phyloP scores from a whole-genome alignment of 2,888 invertebrate species.

The Platycheirus rosarum region DNA sequence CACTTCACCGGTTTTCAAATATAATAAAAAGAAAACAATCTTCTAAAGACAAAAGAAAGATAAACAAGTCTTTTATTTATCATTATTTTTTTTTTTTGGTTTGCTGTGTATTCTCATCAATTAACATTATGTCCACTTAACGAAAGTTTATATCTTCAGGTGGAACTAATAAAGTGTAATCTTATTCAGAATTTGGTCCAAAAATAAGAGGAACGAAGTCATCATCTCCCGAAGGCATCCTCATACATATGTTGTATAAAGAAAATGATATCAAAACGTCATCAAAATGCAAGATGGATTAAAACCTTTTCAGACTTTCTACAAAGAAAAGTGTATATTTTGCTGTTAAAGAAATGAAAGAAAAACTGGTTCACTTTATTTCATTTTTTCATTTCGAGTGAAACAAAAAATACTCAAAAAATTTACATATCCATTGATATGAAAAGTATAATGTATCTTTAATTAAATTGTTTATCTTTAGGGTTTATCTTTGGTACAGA shows the following conservation, averaged over 20 bases:
- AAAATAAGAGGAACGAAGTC: not conserved
- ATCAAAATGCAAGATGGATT: not conserved
- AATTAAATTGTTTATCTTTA: not conserved
- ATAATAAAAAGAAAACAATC: not conserved
- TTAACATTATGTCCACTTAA: constrained; percentile 25
- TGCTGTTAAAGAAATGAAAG: not conserved
- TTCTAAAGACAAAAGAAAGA: not conserved
- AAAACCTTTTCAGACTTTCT: constrained; percentile 25
- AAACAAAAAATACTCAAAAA: not conserved
- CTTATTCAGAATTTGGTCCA: no score
- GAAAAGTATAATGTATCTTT: no score
- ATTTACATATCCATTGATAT: constrained; percentile 2
- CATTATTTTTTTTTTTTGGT: constrained; percentile 27
- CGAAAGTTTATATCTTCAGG: constrained; percentile 3
- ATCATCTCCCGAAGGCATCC: not conserved
- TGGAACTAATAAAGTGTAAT: constrained; percentile 7
- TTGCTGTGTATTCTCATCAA: constrained; percentile 42
- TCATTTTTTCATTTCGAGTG: constrained; percentile 13
- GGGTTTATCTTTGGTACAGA: no score
- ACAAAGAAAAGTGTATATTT: no score
- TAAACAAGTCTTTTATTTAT: not conserved
- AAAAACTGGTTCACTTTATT: not conserved
- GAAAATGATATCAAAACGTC: not conserved
- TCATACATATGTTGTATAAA: not conserved
- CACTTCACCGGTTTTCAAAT: constrained; percentile 34